A percentile compares a stretch with the other conserved stretches of the same genome.
phyloP scores from a whole-genome alignment of 2,113 vertebrate genomes.

The Sebastes schlegelii region DNA sequence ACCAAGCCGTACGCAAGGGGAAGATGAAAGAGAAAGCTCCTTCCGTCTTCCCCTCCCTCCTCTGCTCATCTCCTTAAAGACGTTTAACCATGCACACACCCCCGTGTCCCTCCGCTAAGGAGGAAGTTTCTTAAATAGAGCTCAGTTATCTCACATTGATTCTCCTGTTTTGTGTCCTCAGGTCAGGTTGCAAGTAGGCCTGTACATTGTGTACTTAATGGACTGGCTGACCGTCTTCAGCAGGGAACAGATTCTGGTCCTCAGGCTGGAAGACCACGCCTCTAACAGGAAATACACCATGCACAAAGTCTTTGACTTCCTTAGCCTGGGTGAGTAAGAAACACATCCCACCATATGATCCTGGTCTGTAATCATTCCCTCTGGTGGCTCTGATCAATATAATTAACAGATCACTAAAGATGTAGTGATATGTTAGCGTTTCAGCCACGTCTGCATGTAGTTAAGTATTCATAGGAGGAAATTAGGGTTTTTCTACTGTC shows the following conservation, averaged over 20 bases:
- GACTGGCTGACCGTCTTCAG: slow-evolving; percentile 94
- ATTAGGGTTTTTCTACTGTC: neutral
- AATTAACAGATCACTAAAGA: slow-evolving; percentile 1
- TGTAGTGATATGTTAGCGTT: neutral
- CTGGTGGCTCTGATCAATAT: slow-evolving; percentile 16
- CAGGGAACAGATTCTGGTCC: slow-evolving; percentile 92
- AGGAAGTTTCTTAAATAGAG: neutral
- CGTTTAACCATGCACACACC: neutral
- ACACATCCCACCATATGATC: neutral
- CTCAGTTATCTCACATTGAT: neutral
- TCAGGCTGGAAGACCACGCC: slow-evolving; percentile 95
- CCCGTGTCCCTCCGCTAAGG: neutral
- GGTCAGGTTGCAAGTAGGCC: slow-evolving; percentile 94
- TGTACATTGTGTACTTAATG: slow-evolving; percentile 94
- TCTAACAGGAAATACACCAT: slow-evolving; percentile 92
- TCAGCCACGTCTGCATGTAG: neutral
- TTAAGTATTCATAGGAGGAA: neutral
- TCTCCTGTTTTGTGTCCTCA: slow-evolving; percentile 63
- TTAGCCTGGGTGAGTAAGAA: slow-evolving; percentile 87
- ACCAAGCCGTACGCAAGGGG: slow-evolving; percentile 2
- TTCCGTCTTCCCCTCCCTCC: neutral
- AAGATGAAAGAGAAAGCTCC: slow-evolving; percentile 35
- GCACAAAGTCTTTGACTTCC: slow-evolving; percentile 93
- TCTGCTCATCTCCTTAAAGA: neutral
- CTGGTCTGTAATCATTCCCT: neutral